Evolutionary conservation across 2,113 vertebrate genomes (phyloP), one percentile per base, ranked within the genome.

Genomic region (Aptenodytes patagonicus): DNA sequence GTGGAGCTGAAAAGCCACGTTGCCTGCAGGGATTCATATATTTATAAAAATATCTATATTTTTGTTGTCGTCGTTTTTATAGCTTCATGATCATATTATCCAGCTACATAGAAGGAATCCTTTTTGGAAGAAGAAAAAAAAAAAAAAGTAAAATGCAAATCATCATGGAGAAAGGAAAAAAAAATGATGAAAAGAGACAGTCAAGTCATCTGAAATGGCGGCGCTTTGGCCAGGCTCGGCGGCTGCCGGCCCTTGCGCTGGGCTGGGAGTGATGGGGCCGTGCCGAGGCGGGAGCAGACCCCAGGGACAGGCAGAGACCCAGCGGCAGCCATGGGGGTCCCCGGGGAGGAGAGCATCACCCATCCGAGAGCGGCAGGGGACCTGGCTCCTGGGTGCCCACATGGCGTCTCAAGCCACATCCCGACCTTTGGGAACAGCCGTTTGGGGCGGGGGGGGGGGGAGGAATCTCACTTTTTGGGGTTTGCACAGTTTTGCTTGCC

Each of bases 41-140:
- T 97, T 94, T 97, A 96, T 97, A 97, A 96, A 90, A 94, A 97
- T 93, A 96, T 90, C 97, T 97, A 95, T 93, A 96, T 95, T 97
- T 97, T 95, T 97, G 79, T 97, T 96, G 86, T 95, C 66, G 96
- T 97, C 96, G 97, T 97, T 97, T 97, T 98, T 98, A 98, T 99
- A 98, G 98, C 98, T 98, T 95, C 89, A 25, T 54, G 83, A 87
- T 91, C 62, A 2, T 94, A 17, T 81, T 94, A 32, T 68, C 92
- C 93, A 94, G 72, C 92, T 79, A n/a, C 75, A 57, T 52, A 70
- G 89, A 95, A 94, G 93, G 83, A 95, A 87, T 87, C 84, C 96
- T 87, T 95, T 96, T 69, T 61, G 68, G 83, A 95, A 84, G 94
- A 96, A 87, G 69, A 75, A 83, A 8, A 57, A 64, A 49, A 60